These are phyloP conservation scores for Ciconia stormi DNA, from an alignment of 2,113 vertebrate species.

Conservation along the genomic window DNA sequence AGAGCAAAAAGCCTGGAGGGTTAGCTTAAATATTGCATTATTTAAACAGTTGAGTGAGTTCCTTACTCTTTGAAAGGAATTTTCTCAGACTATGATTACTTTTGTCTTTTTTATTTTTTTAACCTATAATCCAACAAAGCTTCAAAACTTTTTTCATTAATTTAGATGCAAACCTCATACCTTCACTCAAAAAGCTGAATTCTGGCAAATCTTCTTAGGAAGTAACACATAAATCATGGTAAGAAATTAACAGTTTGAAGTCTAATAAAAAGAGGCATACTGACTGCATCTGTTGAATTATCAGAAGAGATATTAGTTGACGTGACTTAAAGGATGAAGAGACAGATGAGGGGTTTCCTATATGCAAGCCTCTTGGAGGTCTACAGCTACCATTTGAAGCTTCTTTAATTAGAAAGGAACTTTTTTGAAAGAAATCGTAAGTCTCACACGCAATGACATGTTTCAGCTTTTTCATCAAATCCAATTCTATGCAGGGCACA, in stretches of 20 bases:
- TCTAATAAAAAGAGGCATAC: background rate
- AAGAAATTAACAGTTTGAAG: background rate
- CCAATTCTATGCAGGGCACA: background rate
- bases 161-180: background rate
- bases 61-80: background rate
- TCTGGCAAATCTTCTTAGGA: background rate
- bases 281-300: background rate
- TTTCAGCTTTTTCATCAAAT: background rate
- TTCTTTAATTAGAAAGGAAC: background rate
- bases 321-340: background rate
- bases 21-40: background rate
- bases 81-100: background rate
- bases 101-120: background rate
- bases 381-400: background rate
- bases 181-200: background rate
- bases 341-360: background rate
- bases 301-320: background rate
- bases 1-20: background rate
- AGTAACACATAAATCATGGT: background rate
- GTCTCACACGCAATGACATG: background rate
- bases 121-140: background rate
- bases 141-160: background rate
- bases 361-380: background rate
- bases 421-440: background rate
- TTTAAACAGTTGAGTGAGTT: background rate